These are phyloP conservation scores for Gopherus evgoodei DNA, from an alignment of 2,113 vertebrate species.

Conservation along the genomic window DNA sequence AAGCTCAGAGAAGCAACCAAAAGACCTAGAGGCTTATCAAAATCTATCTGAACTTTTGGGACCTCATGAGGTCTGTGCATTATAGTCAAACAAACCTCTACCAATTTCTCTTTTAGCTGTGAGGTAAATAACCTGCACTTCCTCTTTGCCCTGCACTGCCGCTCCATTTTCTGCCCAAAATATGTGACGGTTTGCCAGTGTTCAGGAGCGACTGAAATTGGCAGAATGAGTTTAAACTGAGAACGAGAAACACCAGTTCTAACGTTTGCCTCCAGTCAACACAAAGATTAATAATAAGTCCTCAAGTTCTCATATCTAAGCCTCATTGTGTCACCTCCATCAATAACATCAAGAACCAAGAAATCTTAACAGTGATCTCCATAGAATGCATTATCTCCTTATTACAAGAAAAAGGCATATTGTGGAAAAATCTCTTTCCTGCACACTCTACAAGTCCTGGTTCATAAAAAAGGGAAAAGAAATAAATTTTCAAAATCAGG, in stretches of 20 bases:
- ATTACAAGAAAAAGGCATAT: neutral
- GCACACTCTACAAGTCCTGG: neutral
- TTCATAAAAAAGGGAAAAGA: neutral
- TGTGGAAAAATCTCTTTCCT: neutral
- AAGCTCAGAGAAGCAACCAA: neutral
- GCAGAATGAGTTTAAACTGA: neutral
- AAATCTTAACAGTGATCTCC: neutral
- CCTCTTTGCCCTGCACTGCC: neutral
- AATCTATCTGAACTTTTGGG: conserved; percentile 27
- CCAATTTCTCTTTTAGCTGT: neutral
- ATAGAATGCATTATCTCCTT: neutral
- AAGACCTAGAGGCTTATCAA: neutral
- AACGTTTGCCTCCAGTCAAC: conserved; percentile 15
- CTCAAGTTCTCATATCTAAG: neutral
- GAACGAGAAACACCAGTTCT: conserved; percentile 1
- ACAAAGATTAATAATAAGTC: conserved; percentile 2
- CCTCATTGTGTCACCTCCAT: neutral
- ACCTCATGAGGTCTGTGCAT: conserved; percentile 8
- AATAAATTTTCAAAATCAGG: neutral
- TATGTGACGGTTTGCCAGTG: neutral
- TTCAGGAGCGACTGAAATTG: neutral
- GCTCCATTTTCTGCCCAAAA: neutral
- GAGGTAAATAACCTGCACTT: conserved; percentile 3
- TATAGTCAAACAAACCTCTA: neutral
- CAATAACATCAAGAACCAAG: neutral